Conservation (phyloP, 1,140 invertebrate species). For the Colletes gigas region DNA sequence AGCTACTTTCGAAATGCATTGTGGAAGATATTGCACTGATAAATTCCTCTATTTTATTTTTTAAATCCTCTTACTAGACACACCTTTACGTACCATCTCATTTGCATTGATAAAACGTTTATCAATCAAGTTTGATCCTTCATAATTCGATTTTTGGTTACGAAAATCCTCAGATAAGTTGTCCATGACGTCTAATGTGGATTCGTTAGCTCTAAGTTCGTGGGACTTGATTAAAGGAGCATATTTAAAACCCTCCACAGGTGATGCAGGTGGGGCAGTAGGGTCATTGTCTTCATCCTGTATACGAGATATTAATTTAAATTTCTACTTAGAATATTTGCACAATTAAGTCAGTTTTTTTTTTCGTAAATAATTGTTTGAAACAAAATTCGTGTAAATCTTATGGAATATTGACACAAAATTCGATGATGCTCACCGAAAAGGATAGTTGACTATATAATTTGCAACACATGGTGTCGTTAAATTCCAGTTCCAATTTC, state of each 20-base stretch:
- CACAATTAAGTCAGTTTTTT: too few species aligned
- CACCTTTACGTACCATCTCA: not conserved
- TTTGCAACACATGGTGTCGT: slow-evolving; percentile 2
- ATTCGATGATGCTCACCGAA: not conserved
- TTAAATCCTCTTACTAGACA: not conserved
- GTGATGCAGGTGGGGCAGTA: not conserved
- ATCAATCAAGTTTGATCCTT: not conserved
- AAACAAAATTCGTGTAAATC: too few species aligned
- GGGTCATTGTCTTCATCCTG: slow-evolving; percentile 7
- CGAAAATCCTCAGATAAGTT: not conserved
- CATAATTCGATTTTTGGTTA: not conserved
- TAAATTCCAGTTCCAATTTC: slow-evolving; percentile 7
- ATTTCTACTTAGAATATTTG: not conserved
- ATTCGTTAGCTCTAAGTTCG: not conserved
- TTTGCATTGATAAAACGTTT: not conserved
- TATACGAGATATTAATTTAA: not conserved
- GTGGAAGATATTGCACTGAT: too few species aligned
- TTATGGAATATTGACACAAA: not conserved
- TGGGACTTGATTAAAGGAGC: slow-evolving; percentile 7
- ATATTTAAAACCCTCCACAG: slow-evolving; percentile 7
- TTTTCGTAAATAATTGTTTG: too few species aligned
- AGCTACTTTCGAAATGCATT: not conserved
- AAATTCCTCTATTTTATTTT: not conserved
- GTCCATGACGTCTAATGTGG: not conserved
- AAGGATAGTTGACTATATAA: slow-evolving; percentile 4